Evolutionary conservation across 2,113 vertebrate genomes (phyloP).

Genomic region (Phalacrocorax aristotelis): DNA sequence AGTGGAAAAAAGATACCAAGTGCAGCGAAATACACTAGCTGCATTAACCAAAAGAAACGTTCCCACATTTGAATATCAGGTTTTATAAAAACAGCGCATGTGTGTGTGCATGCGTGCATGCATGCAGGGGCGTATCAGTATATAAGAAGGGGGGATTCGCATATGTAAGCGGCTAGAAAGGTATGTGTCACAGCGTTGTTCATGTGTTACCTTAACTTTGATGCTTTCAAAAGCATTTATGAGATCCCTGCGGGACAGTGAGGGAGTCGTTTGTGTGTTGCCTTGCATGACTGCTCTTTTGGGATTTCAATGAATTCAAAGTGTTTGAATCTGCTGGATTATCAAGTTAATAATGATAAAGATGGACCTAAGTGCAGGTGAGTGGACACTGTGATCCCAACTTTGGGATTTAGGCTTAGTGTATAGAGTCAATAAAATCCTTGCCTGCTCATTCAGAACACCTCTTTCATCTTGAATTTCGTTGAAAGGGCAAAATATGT

Average conservation of each 20-base stretch:
- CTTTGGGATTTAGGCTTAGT: not conserved
- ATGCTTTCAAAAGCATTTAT: not conserved
- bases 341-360: not conserved
- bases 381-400: not conserved
- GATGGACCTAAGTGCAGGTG: not conserved
- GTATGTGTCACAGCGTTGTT: not conserved
- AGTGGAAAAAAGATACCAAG: not conserved
- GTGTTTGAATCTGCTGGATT: not conserved
- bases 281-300: not conserved
- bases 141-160: rapidly evolving
- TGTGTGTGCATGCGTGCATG: not conserved
- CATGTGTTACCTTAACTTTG: not conserved
- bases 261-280: not conserved
- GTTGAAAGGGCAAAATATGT: not conserved
- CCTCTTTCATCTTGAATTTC: not conserved
- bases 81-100: not conserved
- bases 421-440: not conserved
- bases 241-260: not conserved
- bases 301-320: not conserved
- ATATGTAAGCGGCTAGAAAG: not conserved
- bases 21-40: not conserved
- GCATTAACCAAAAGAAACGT: not conserved
- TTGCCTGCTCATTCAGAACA: not conserved
- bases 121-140: not conserved
- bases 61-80: not conserved